Conservation (phyloP, 2,888 invertebrate genomes). For the Cheilosia soror region DNA sequence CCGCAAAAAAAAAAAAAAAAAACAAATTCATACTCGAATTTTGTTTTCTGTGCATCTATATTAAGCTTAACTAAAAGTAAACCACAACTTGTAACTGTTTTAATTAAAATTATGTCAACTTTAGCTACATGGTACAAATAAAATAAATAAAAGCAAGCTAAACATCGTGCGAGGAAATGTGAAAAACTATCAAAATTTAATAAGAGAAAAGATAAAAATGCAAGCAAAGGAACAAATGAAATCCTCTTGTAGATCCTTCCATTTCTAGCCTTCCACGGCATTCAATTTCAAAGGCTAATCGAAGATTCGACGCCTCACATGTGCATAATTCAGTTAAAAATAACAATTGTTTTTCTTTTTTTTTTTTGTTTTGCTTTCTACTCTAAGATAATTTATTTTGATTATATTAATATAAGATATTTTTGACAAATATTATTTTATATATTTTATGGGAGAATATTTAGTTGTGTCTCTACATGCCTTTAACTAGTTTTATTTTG, state of each 20-base stretch:
- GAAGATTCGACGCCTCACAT: conserved; percentile 2
- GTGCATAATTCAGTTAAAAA: conserved; percentile 34
- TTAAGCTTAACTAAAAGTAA: background rate
- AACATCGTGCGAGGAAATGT: background rate
- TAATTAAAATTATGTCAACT: background rate
- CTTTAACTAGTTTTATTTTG: too few relatives aligned
- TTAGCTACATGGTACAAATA: background rate
- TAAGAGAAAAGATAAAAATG: background rate
- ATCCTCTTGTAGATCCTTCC: background rate
- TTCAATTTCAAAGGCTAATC: background rate
- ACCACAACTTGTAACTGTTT: background rate
- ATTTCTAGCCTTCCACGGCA: background rate
- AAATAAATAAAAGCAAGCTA: background rate
- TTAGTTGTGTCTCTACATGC: too few relatives aligned
- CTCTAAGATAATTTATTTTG: conserved; percentile 5
- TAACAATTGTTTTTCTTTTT: conserved; percentile 33
- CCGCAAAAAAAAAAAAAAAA: too few relatives aligned
- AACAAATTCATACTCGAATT: too few relatives aligned
- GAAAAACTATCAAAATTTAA: background rate
- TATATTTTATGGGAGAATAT: too few relatives aligned
- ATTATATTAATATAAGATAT: background rate
- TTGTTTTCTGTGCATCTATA: too few relatives aligned
- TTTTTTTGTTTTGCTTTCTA: conserved; percentile 9
- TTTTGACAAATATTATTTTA: too few relatives aligned
- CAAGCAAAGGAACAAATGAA: background rate